Percentiles rank a stretch among this genome's conserved stretches.
Evolutionary conservation across 2,113 vertebrate genomes (phyloP).

Genomic region (Eulemur rufifrons): DNA sequence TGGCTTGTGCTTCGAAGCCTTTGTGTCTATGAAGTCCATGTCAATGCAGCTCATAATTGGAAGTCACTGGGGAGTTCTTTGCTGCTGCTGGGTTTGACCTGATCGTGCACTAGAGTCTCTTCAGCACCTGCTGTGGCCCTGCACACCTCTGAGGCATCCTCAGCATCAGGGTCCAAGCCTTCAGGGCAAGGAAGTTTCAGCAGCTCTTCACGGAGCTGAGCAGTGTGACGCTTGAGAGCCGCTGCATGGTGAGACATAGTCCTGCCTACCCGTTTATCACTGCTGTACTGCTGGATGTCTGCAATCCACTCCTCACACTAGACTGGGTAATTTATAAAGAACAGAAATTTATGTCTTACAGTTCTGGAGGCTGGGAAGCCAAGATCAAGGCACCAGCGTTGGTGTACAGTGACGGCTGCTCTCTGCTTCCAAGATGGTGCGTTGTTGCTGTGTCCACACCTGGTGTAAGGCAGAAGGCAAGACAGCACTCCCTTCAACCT

Average conservation of each 20-base stretch:
- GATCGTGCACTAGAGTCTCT: slow-evolving; percentile 88
- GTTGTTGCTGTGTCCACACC: not conserved
- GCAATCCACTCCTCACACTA: no score
- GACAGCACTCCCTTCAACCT: not conserved
- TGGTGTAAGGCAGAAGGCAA: not conserved
- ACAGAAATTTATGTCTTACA: not conserved
- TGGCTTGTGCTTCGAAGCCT: slow-evolving; percentile 95
- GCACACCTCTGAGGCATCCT: slow-evolving; percentile 90
- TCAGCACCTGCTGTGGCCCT: slow-evolving; percentile 86
- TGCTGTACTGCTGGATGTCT: no score
- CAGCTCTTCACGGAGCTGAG: slow-evolving; percentile 96
- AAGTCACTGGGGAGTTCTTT: slow-evolving; percentile 92
- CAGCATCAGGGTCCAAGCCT: slow-evolving; percentile 92
- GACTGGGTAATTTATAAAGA: not conserved
- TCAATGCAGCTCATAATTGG: slow-evolving; percentile 91
- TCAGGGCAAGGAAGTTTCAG: slow-evolving; percentile 97
- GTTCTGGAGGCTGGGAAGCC: not conserved
- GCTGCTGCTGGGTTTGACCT: slow-evolving; percentile 93
- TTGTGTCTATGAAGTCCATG: slow-evolving; percentile 88
- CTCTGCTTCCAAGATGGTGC: not conserved
- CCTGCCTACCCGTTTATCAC: no score
- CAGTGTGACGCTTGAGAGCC: slow-evolving; percentile 99
- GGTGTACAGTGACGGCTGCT: not conserved
- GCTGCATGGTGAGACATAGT: no score
- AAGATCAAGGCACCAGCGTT: not conserved